Conservation (phyloP, 1,140 invertebrate species). For the Drosophila sp. region DNA sequence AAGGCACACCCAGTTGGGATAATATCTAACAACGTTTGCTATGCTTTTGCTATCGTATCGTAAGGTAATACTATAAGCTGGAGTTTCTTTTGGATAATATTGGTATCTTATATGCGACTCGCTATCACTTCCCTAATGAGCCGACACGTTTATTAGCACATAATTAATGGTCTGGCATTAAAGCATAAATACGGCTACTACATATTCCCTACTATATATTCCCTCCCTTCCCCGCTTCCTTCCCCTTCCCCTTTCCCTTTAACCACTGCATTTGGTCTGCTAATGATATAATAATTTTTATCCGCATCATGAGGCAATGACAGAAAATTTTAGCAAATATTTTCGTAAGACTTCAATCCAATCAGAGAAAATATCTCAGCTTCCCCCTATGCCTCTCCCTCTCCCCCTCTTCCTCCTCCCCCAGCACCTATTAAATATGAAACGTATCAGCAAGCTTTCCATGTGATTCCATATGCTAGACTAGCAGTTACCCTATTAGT, state of each 20-base stretch:
- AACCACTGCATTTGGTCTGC: not conserved
- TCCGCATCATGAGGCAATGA: slow-evolving; percentile 48
- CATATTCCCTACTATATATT: not conserved
- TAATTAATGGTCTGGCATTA: slow-evolving; percentile 47
- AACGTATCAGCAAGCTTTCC: too few species aligned
- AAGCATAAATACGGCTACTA: slow-evolving; percentile 33
- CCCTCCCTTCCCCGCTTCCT: not conserved
- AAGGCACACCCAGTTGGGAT: slow-evolving; percentile 36
- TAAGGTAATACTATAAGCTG: not conserved
- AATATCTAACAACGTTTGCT: not conserved
- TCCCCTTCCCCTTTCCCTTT: not conserved
- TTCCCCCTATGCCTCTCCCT: too few species aligned
- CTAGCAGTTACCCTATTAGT: not conserved
- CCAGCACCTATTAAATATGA: not conserved
- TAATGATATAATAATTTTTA: slow-evolving; percentile 59
- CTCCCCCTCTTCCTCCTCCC: too few species aligned
- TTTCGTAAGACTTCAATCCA: slow-evolving; percentile 39
- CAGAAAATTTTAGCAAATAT: slow-evolving; percentile 54
- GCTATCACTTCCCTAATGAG: slow-evolving; percentile 54
- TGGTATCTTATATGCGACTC: slow-evolving; percentile 1
- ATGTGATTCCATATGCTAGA: not conserved
- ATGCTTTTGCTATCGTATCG: not conserved
- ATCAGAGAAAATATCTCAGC: slow-evolving; percentile 20
- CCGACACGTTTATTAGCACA: slow-evolving; percentile 52
- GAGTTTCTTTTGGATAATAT: not conserved